phyloP scores from a whole-genome alignment of 2,888 invertebrate genomes.

The Yponomeuta malinellus region DNA sequence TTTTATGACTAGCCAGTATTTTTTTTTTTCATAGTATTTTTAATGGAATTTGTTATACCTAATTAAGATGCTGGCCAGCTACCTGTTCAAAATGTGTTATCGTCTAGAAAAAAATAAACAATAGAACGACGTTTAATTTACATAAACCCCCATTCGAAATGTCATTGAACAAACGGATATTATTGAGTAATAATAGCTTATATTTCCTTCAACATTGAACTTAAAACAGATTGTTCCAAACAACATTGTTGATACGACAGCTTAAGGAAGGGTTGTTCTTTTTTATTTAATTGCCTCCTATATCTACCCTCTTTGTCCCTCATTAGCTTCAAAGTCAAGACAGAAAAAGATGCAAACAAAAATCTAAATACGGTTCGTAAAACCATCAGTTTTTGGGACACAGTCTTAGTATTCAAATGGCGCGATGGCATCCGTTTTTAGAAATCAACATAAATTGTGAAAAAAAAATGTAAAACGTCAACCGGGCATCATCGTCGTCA shows the following conservation, averaged over 20 bases:
- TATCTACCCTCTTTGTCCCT: slow-evolving; percentile 44
- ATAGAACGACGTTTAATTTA: slow-evolving; percentile 44
- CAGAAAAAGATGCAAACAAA: slow-evolving; percentile 38
- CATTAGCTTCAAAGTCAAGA: slow-evolving; percentile 24
- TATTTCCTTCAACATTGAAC: slow-evolving; percentile 28
- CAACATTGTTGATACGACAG: slow-evolving; percentile 58
- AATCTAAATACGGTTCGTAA: slow-evolving; percentile 28
- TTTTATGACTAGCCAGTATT: too few relatives aligned
- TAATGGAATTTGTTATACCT: slow-evolving; percentile 17
- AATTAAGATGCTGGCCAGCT: slow-evolving; percentile 47
- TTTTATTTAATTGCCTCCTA: slow-evolving; percentile 67
- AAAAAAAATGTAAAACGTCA: slow-evolving; percentile 28
- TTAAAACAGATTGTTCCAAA: slow-evolving; percentile 43
- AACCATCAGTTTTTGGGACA: slow-evolving; percentile 36
- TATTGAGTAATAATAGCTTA: slow-evolving; percentile 28
- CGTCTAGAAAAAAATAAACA: slow-evolving; percentile 36
- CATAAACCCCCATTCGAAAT: background rate
- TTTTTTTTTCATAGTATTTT: background rate
- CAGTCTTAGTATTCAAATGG: slow-evolving; percentile 69
- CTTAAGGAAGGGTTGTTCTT: slow-evolving; percentile 73
- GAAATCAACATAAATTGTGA: slow-evolving; percentile 59
- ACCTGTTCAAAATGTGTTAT: slow-evolving; percentile 58
- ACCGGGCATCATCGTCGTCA: slow-evolving; percentile 26
- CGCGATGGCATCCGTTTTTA: slow-evolving; percentile 70
- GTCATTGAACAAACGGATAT: slow-evolving; percentile 21